Conservation (phyloP, 2,888 invertebrate species). For the Andrena bucephala region DNA sequence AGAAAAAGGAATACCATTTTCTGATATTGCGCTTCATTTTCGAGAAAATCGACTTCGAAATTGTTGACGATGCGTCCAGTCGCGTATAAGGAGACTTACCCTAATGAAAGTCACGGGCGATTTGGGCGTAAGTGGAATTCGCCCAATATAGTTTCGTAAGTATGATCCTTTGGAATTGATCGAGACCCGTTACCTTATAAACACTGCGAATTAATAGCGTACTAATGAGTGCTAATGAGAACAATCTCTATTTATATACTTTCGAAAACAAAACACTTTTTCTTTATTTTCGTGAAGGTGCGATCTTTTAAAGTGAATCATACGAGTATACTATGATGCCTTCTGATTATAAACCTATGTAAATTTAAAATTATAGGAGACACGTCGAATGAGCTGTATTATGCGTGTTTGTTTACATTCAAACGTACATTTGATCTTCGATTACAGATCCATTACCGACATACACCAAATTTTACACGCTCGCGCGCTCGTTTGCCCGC, state of each 20-base stretch:
- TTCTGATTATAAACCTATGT: conserved; percentile 52
- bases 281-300: conserved; percentile 50
- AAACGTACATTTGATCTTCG: conserved; percentile 59
- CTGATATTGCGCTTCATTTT: too few species aligned
- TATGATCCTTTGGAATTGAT: too few species aligned
- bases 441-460: conserved; percentile 52
- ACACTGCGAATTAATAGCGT: neutral
- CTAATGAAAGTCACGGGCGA: too few species aligned
- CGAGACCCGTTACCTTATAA: neutral
- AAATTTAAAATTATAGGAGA: conserved; percentile 30
- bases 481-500: conserved; percentile 14
- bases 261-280: conserved; percentile 53
- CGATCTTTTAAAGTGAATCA: conserved; percentile 43
- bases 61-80: too few species aligned
- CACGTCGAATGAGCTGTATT: conserved; percentile 64
- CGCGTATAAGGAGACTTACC: too few species aligned
- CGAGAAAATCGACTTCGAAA: too few species aligned
- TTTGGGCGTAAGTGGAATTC: too few species aligned
- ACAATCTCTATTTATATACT: conserved; percentile 24
- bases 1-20: too few species aligned
- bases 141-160: too few species aligned
- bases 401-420: conserved; percentile 64
- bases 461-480: conserved; percentile 37
- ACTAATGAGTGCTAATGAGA: neutral
- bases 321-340: conserved; percentile 48